Conservation (phyloP, 2,888 invertebrate genomes). For the Dusona sp. region DNA sequence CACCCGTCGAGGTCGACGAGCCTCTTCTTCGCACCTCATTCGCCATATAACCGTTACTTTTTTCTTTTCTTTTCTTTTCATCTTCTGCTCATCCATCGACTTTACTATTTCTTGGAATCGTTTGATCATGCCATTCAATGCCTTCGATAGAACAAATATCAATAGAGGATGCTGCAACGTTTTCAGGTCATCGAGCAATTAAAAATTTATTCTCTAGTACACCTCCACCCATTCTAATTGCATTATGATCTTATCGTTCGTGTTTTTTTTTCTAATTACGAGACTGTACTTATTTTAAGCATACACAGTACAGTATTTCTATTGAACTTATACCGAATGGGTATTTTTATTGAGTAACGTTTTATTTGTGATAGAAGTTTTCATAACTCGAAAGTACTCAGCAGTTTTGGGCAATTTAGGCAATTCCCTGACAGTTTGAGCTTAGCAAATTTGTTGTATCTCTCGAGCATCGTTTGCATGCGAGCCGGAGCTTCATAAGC, state of each 20-base stretch:
- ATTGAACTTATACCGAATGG: not conserved
- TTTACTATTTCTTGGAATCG: slow-evolving; percentile 24
- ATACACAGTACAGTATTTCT: not conserved
- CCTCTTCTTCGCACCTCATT: slow-evolving; percentile 67
- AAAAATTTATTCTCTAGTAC: not conserved
- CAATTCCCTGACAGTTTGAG: not conserved
- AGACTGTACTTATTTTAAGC: not conserved
- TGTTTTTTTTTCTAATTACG: not conserved
- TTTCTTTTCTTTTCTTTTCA: slow-evolving; percentile 23
- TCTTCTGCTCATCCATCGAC: slow-evolving; percentile 19
- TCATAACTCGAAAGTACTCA: not conserved
- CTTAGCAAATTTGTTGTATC: not conserved
- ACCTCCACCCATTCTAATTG: not conserved
- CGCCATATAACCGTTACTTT: slow-evolving; percentile 58
- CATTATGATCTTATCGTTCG: not conserved
- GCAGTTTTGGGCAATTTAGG: not conserved
- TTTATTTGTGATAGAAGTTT: too few relatives aligned
- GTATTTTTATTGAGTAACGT: not conserved
- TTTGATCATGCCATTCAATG: slow-evolving; percentile 9
- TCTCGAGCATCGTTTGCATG: not conserved
- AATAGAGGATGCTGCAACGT: not conserved
- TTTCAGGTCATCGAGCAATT: not conserved
- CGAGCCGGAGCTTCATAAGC: not conserved
- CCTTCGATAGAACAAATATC: not conserved
- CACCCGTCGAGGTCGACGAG: slow-evolving; percentile 72